Conservation (phyloP, 2,888 invertebrate species). For the Bruchidius siliquastri region DNA sequence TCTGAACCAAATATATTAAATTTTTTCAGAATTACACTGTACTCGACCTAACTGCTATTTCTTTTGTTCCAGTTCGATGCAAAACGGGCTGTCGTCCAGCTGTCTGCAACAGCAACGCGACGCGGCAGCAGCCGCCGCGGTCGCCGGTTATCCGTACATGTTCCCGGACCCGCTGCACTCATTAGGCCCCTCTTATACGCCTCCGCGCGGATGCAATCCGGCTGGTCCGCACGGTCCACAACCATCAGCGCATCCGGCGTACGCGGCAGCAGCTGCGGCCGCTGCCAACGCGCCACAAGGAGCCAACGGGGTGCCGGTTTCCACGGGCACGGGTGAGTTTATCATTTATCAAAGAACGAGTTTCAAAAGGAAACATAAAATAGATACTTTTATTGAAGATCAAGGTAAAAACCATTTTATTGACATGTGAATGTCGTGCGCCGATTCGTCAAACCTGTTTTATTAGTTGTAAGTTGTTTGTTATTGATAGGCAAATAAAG, state of each 20-base stretch:
- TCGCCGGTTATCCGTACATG: conserved; percentile 79
- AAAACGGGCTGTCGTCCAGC: conserved; percentile 72
- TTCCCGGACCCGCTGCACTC: conserved; percentile 81
- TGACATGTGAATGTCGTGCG: too few relatives aligned
- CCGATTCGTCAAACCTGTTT: too few relatives aligned
- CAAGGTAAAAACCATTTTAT: too few relatives aligned
- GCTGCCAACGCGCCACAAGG: conserved; percentile 52
- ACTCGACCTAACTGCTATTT: too few relatives aligned
- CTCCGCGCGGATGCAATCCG: conserved; percentile 67
- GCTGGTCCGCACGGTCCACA: conserved; percentile 72
- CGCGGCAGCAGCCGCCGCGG: conserved; percentile 53
- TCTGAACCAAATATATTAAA: too few relatives aligned
- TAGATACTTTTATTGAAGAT: too few relatives aligned
- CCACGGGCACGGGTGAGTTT: conserved; percentile 47
- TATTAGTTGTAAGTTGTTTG: too few relatives aligned
- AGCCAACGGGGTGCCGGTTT: conserved; percentile 40
- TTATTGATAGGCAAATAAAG: too few relatives aligned
- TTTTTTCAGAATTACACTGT: too few relatives aligned
- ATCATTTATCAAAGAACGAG: background rate
- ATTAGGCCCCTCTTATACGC: conserved; percentile 66
- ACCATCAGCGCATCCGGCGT: conserved; percentile 63
- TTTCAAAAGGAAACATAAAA: too few relatives aligned
- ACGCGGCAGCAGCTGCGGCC: conserved; percentile 41
- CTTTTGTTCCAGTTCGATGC: conserved; percentile 71
- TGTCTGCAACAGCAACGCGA: conserved; percentile 77